These are phyloP conservation scores for Sander vitreus DNA, from an alignment of 2,113 vertebrate genomes.

Conservation along the genomic window DNA sequence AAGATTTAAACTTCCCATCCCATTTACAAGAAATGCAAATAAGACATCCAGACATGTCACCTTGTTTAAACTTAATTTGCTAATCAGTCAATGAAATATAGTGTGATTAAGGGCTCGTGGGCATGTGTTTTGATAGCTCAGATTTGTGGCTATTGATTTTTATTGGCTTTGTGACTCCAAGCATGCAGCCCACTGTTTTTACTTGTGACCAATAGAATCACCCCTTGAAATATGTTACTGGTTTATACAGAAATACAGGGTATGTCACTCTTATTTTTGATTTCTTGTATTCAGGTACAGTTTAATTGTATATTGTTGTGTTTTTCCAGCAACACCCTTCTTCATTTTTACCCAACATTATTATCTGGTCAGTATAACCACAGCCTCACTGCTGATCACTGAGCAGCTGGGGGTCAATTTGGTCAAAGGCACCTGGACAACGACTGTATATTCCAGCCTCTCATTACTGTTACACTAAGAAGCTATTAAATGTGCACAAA, in stretches of 20 bases:
- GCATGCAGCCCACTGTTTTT: neutral
- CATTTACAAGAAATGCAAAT: neutral
- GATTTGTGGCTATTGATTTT: neutral
- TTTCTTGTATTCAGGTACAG: neutral
- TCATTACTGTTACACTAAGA: slow-evolving; percentile 60
- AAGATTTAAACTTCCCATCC: neutral
- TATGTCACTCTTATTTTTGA: neutral
- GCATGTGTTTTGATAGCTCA: neutral
- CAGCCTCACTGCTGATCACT: slow-evolving; percentile 30
- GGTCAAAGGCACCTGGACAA: slow-evolving; percentile 53
- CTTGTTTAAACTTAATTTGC: neutral
- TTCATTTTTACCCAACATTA: neutral
- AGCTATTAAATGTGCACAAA: slow-evolving; percentile 61
- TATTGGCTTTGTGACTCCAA: neutral
- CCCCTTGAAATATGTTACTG: neutral
- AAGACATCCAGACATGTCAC: neutral
- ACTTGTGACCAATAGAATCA: neutral
- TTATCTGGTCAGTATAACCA: slow-evolving; percentile 7
- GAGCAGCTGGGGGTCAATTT: slow-evolving; percentile 45
- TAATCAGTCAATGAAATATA: neutral
- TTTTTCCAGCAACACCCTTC: neutral
- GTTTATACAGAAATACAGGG: neutral
- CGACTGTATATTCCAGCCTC: slow-evolving; percentile 28
- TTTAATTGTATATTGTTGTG: neutral
- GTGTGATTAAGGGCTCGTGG: neutral